Percentiles rank a stretch among this genome's conserved stretches.
Conservation (phyloP, 2,797 vertebrate species). For the Silurus lanzhouensis region DNA sequence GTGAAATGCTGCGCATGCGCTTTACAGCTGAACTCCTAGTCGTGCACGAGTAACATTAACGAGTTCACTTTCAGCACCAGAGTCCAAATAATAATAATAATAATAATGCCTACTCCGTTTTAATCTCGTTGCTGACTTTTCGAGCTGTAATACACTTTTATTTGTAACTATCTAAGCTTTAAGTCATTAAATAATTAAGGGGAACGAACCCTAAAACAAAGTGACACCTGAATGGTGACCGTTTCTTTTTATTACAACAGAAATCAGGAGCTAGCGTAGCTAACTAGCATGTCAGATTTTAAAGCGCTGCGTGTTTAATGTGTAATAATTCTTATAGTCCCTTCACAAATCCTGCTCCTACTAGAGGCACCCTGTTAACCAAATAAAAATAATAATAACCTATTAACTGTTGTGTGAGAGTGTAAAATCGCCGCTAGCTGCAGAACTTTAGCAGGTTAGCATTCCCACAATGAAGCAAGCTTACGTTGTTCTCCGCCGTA, state of each 20-base stretch:
- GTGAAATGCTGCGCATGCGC: neutral
- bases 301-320: neutral
- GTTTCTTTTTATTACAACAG: neutral
- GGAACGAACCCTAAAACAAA: neutral
- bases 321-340: neutral
- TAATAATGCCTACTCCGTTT: no score
- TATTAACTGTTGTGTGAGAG: neutral
- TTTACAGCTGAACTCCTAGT: neutral
- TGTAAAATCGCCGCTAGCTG: neutral
- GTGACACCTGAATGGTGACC: neutral
- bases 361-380: no score
- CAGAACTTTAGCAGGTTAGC: constrained; percentile 34
- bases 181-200: neutral
- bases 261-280: neutral
- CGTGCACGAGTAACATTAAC: neutral
- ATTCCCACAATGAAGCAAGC: constrained; percentile 37
- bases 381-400: neutral
- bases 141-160: neutral
- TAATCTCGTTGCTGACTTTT: neutral
- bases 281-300: constrained; percentile 15
- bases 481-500: constrained; percentile 38
- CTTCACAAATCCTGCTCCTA: neutral
- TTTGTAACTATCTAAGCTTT: neutral
- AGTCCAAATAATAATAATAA: neutral
- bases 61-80: neutral